Evolutionary conservation across 2,888 invertebrate genomes (phyloP), one percentile per base, ranked within the genome.

Genomic region (Acronicta alni): DNA sequence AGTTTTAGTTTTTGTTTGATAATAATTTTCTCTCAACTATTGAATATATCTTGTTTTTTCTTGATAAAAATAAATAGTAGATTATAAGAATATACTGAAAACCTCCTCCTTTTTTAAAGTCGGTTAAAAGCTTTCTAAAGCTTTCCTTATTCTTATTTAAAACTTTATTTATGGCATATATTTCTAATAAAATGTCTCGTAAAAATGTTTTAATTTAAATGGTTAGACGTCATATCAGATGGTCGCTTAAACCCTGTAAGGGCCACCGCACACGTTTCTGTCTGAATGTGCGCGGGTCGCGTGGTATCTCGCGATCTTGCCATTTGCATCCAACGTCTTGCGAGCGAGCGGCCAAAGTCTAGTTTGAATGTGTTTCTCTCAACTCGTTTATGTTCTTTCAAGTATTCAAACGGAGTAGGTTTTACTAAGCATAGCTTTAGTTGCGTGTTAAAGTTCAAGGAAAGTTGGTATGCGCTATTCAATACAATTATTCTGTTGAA

Each of bases 251-350:
- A 67, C 76, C 71, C 67, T 76, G 79, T 86, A 87, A 89, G 88
- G 89, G 87, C 86, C 87, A 86, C 86, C 88, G 77, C 85, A 89
- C 86, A 87, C 87, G 86, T 85, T 84, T 83, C 76, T 63, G 76
- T 72, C 74, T 81, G 81, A 77, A 79, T 81, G 84, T 82, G 81
- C 81, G 84, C 83, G 80, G 83, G 83, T 83, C 82, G 79, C 77
- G 67, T 58, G 56, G 78, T 88, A 90, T 89, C 89, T 83, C 70
- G 74, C 81, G 77, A 89, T 90, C 89, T 85, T 64, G 78, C 79
- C 87, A 89, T 90, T 90, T 90, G 89, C 90, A 89, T 90, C 82
- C 89, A 84, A 82, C 84, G 78, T 83, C 84, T 81, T 59, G 81
- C 81, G 37, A 18, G 85, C 86, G 77, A 66, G 54, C 67, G 69